Percentiles rank a stretch among this genome's conserved stretches.
phyloP scores from a whole-genome alignment of 1,140 invertebrate genomes.

The Drosophila ironensis region DNA sequence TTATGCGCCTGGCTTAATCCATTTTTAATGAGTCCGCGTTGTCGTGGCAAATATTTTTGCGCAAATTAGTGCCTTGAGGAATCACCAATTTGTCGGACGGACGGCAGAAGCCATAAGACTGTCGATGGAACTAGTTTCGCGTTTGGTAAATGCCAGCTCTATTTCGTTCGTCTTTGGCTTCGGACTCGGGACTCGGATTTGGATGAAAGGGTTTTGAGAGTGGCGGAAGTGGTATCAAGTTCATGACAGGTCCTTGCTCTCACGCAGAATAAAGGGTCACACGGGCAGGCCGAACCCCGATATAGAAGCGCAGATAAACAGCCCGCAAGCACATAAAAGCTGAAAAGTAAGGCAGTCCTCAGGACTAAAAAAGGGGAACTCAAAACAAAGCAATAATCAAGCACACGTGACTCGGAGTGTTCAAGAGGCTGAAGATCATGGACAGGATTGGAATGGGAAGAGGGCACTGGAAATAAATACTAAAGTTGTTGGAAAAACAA shows the following conservation, averaged over 20 bases:
- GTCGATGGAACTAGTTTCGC: conserved; percentile 48
- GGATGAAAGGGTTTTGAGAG: neutral
- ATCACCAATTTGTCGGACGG: conserved; percentile 40
- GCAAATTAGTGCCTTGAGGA: conserved; percentile 42
- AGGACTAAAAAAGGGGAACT: conserved; percentile 26
- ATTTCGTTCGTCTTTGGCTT: no score
- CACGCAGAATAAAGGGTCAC: conserved; percentile 69
- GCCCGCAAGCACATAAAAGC: neutral
- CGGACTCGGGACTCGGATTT: no score
- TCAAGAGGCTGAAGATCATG: conserved; percentile 42
- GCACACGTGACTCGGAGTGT: conserved; percentile 67
- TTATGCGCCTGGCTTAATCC: conserved; percentile 72
- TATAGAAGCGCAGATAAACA: conserved; percentile 66
- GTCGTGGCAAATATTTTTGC: conserved; percentile 48
- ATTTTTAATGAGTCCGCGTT: conserved; percentile 69
- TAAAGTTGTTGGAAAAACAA: neutral
- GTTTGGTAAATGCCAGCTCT: conserved; percentile 23
- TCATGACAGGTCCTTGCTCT: conserved; percentile 76
- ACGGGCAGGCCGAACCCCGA: conserved; percentile 26
- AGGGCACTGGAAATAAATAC: neutral
- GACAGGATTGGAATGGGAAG: conserved; percentile 6
- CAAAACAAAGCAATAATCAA: conserved; percentile 72
- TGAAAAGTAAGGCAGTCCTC: conserved; percentile 27
- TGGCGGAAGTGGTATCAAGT: conserved; percentile 56
- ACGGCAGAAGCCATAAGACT: conserved; percentile 42